A percentile compares a stretch with the other conserved stretches of the same genome.
Conservation (phyloP, 2,797 vertebrate genomes). For the Tapirus indicus region DNA sequence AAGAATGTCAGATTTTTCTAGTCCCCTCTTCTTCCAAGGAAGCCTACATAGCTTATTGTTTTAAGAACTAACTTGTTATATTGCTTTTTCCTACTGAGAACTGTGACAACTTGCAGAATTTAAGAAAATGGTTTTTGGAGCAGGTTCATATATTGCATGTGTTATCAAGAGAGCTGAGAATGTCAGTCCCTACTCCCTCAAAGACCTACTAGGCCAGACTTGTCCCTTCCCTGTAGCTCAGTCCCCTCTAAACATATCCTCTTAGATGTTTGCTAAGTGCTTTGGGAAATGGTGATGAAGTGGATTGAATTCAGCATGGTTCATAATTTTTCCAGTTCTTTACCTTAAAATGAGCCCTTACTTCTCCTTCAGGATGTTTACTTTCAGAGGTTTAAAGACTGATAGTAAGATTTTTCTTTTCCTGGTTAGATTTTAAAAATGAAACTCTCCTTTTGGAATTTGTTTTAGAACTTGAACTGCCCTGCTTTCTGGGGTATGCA, state of each 20-base stretch:
- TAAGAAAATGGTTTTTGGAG: slow-evolving; percentile 35
- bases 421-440: slow-evolving; percentile 14
- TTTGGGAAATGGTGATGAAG: slow-evolving; percentile 39
- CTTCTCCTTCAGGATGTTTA: neutral
- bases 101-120: slow-evolving; percentile 18
- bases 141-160: neutral
- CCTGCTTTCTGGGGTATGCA: neutral
- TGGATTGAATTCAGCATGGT: slow-evolving; percentile 10
- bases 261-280: slow-evolving; percentile 4
- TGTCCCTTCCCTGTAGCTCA: neutral
- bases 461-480: neutral
- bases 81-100: neutral
- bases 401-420: neutral
- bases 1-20: neutral
- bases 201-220: neutral
- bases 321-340: neutral
- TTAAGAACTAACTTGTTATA: neutral
- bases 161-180: neutral
- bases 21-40: neutral
- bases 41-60: neutral
- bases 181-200: neutral
- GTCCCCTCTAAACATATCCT: neutral
- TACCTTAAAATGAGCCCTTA: neutral
- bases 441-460: slow-evolving; percentile 27
- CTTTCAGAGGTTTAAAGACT: slow-evolving; percentile 4